Conservation (phyloP, 2,888 invertebrate genomes). For the Eulithis testata region DNA sequence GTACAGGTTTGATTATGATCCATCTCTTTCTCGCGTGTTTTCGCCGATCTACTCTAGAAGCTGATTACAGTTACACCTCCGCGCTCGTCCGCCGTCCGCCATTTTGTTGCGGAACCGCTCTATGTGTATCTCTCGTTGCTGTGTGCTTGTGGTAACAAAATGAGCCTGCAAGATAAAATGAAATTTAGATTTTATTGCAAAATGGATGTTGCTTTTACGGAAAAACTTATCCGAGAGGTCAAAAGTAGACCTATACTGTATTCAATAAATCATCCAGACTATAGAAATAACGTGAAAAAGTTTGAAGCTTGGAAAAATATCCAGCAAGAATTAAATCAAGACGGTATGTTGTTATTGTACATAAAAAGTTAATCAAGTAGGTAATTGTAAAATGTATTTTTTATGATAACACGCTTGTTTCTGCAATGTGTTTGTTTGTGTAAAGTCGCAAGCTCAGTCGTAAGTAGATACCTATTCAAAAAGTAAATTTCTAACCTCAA, state of each 20-base stretch:
- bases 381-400: too few relatives aligned
- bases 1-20: background rate
- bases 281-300: slow-evolving; percentile 17
- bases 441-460: background rate
- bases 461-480: background rate
- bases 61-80: background rate
- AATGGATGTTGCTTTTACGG: background rate
- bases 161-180: background rate
- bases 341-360: background rate
- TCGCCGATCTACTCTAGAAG: background rate
- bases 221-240: background rate
- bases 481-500: background rate
- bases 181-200: background rate
- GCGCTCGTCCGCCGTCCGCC: background rate
- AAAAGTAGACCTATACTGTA: background rate
- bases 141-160: background rate
- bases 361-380: too few relatives aligned
- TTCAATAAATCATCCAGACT: slow-evolving; percentile 1
- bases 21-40: background rate
- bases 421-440: background rate
- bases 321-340: slow-evolving; percentile 23
- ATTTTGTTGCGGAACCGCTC: background rate
- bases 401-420: background rate
- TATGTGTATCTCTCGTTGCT: background rate
- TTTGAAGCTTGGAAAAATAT: slow-evolving; percentile 24